Conservation (phyloP, 2,797 vertebrate genomes). For the Emydoidea blandingii region DNA sequence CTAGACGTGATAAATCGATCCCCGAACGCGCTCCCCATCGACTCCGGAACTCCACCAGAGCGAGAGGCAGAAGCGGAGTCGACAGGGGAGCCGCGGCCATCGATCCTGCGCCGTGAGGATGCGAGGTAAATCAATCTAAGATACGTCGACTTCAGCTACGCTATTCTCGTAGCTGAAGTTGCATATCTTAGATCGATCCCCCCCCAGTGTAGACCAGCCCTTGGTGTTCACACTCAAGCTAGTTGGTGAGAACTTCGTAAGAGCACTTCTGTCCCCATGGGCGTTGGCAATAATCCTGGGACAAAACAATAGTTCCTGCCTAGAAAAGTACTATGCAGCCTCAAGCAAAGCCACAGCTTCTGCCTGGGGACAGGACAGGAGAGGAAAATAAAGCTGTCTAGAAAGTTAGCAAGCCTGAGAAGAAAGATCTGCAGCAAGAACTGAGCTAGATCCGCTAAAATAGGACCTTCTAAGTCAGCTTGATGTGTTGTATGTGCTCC, state of each 20-base stretch:
- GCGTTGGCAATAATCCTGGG: conserved; percentile 51
- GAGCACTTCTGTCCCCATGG: neutral
- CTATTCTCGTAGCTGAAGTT: too few relatives aligned
- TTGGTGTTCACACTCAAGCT: neutral
- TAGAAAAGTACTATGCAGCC: conserved; percentile 56
- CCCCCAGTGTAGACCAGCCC: too few relatives aligned
- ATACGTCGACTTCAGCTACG: too few relatives aligned
- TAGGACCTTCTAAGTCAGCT: conserved; percentile 50
- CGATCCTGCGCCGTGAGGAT: too few relatives aligned
- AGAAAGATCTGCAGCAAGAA: neutral
- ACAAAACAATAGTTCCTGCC: conserved; percentile 62
- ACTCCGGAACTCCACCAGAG: too few relatives aligned
- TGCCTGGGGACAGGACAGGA: conserved; percentile 31
- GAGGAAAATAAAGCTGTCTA: conserved; percentile 30
- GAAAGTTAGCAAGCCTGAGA: conserved; percentile 14
- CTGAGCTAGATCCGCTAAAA: conserved; percentile 35
- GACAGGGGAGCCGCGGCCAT: too few relatives aligned
- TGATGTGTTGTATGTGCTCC: neutral
- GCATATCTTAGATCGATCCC: too few relatives aligned
- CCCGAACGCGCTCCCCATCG: too few relatives aligned
- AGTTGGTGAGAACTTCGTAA: neutral
- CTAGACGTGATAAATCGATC: too few relatives aligned
- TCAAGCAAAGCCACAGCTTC: conserved; percentile 53
- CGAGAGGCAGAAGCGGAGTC: too few relatives aligned
- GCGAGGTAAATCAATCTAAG: too few relatives aligned